phyloP scores from a whole-genome alignment of 1,140 invertebrate genomes.

The Drosophila cardini region DNA sequence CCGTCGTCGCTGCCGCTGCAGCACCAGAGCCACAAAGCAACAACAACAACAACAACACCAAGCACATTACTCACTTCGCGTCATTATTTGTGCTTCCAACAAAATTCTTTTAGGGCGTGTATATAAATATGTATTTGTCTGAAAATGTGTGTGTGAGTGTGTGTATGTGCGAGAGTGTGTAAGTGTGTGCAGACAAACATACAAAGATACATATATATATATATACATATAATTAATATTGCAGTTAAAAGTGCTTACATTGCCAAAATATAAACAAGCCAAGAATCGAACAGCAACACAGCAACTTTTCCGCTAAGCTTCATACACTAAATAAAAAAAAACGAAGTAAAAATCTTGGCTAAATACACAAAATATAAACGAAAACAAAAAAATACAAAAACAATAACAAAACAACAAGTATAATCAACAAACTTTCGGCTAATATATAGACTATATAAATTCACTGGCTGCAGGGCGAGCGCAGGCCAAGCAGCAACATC shows the following conservation, averaged over 20 bases:
- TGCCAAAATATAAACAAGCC: slow-evolving; percentile 54
- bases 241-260: slow-evolving; percentile 64
- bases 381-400: slow-evolving; percentile 17
- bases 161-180: slow-evolving; percentile 9
- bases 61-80: slow-evolving; percentile 55
- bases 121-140: slow-evolving; percentile 8
- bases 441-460: slow-evolving; percentile 39
- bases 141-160: slow-evolving; percentile 5
- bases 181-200: slow-evolving; percentile 32
- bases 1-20: slow-evolving; percentile 12
- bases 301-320: slow-evolving; percentile 53
- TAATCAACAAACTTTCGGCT: slow-evolving; percentile 43
- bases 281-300: slow-evolving; percentile 50
- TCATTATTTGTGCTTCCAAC: slow-evolving; percentile 51
- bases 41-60: slow-evolving; percentile 30
- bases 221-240: slow-evolving; percentile 33
- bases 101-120: slow-evolving; percentile 55
- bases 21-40: not conserved
- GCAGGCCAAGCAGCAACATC: slow-evolving; percentile 50
- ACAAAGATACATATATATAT: not conserved
- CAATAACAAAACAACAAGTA: slow-evolving; percentile 19
- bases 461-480: slow-evolving; percentile 38
- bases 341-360: slow-evolving; percentile 3
- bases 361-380: slow-evolving; percentile 27
- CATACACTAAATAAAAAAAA: slow-evolving; percentile 10